Base-by-base conservation (phyloP, 2,888 invertebrate species). In the Ecdyonurus torrentis region DNA sequence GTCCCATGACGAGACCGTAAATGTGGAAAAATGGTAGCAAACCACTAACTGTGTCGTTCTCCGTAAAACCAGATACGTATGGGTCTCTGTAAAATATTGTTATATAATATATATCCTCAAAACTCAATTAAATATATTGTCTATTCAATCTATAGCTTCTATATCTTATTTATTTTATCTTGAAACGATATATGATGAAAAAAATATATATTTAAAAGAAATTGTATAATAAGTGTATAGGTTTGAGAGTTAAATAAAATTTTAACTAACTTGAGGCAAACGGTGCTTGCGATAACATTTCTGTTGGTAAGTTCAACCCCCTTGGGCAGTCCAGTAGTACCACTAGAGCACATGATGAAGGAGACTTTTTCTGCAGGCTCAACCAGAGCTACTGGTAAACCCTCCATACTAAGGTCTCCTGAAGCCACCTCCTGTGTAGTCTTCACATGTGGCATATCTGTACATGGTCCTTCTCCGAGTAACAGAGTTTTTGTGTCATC, bases 21-120 rank as follows among this genome's bases (percentile, higher is more conserved):
- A 86, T 84, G 74, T 92, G 92, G 73, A 88, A 92, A 79, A 90
- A 88, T n/a, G 92, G 92, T 64, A 90, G 81, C 25, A 91, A 74
- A 0, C 83, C 85, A 64, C 89, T 72, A 60, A 79, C 69, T 1
- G 72, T 70, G 23, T 75, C 70, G 1, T 73, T 71, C 19, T 53
- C 7, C 1, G 18, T 55, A 2, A 67, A n/a, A 22, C 64, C 25
- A 1, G 61, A 59, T 50, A 66, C 60, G 0, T 64, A 60, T n/a
- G 62, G 52, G 61, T 69, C 66, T 15, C 69, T 67, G 25, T 66
- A 60, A 53, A 63, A n/a, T n/a, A n/a, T n/a, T n/a, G n/a, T n/a
- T n/a, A n/a, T n/a, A n/a, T n/a, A n/a, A n/a, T n/a, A n/a, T n/a
- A n/a, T n/a, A n/a, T n/a, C n/a, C n/a, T n/a, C n/a, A n/a, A n/a